Evolutionary conservation across 1,140 invertebrate species (phyloP), one percentile per base, ranked within the genome.

Genomic region (Andrena cerasifolii): DNA sequence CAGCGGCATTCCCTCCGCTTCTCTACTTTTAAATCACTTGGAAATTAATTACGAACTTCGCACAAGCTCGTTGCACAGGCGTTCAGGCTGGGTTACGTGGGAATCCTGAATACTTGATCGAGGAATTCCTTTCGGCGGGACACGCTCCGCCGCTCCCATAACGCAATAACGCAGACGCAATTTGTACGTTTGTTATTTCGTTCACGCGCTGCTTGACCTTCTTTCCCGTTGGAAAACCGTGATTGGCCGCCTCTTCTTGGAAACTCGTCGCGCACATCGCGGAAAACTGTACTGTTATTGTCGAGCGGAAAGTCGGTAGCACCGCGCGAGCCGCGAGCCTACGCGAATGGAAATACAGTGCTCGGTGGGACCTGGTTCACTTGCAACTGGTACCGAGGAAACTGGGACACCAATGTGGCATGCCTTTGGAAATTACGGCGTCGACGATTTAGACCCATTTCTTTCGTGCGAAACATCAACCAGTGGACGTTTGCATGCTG

Each of bases 121-220:
- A 67, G 56, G 62, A 75, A 75, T 75, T 67, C 62, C 72, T 56
- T 75, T 75, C 62, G 49, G 21, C 28, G 16, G 7, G 18, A 14
- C 24, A 10, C 21, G 26, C 26, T 21, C n/a, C 72, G 33, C 49
- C 36, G 62, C 62, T 75, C 51, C 36, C 40, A 66, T 75, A 75
- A 75, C 26, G 72, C 62, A 24, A 45, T 49, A 75, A 56, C 72
- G 51, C 62, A 40, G n/a, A 56, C 24, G 62, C 26, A 75, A 67
- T 75, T 75, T 56, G 61, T 62, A 49, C 70, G 70, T 62, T 62
- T 49, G 54, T 36, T 62, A 62, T 62, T 62, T 72, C 70, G 40
- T 56, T 75, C 51, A 40, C 49, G 51, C 62, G 62, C 26, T 56
- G n/a, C 62, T 56, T 66, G 72, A 56, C 62, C 72, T 45, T 75